These are phyloP conservation scores for Ophioderma brevispina DNA, from an alignment of 35 echinoderm and acorn worm species.

Conservation along the genomic window DNA sequence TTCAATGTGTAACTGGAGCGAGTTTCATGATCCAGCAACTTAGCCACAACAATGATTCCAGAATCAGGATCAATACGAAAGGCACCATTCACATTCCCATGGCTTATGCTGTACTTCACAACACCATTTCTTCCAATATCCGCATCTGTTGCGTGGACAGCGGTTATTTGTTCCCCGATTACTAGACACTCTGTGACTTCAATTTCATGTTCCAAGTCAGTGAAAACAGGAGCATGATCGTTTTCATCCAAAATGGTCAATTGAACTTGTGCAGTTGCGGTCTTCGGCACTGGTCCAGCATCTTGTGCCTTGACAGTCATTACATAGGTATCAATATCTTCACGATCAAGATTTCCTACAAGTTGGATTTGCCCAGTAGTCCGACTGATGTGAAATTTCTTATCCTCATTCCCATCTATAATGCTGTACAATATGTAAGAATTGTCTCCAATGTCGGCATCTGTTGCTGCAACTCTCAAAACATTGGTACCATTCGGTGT, in stretches of 20 bases:
- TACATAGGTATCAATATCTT: slow-evolving; percentile 48
- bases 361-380: slow-evolving; percentile 79
- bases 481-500: slow-evolving; percentile 72
- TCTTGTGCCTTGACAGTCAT: slow-evolving; percentile 78
- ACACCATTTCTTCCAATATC: slow-evolving; percentile 79
- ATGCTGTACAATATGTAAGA: slow-evolving; percentile 90
- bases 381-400: slow-evolving; percentile 68
- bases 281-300: slow-evolving; percentile 51
- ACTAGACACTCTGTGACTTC: slow-evolving; percentile 86
- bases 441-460: slow-evolving; percentile 83
- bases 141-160: slow-evolving; percentile 73
- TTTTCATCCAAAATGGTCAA: slow-evolving; percentile 93
- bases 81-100: slow-evolving; percentile 62
- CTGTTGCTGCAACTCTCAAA: slow-evolving; percentile 54
- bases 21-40: slow-evolving; percentile 89
- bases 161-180: slow-evolving; percentile 72
- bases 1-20: slow-evolving; percentile 67
- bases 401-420: slow-evolving; percentile 68
- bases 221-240: slow-evolving; percentile 81
- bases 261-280: slow-evolving; percentile 36
- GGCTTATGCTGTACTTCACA: slow-evolving; percentile 73
- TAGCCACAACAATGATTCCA: slow-evolving; percentile 73
- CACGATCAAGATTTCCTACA: slow-evolving; percentile 62
- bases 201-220: slow-evolving; percentile 18
- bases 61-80: slow-evolving; percentile 73